These are phyloP conservation scores for Euura saliciscinereae DNA, from an alignment of 1,140 invertebrate genomes.

Conservation along the genomic window DNA sequence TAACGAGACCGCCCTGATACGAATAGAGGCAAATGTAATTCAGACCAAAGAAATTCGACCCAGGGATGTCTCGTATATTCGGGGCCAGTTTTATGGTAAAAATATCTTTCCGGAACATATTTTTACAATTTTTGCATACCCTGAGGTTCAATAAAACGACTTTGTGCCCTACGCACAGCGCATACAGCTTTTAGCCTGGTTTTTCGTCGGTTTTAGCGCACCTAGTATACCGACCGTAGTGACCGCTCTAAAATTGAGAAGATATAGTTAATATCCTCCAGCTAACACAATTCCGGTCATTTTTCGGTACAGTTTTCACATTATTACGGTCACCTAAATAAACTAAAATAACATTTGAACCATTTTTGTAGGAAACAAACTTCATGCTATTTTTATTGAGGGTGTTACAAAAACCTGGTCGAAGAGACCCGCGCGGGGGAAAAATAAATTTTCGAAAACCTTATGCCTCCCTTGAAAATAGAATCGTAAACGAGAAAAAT, in stretches of 20 bases:
- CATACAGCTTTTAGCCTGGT: constrained; percentile 31
- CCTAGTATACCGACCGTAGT: neutral
- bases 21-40: constrained; percentile 48
- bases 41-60: constrained; percentile 25
- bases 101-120: constrained; percentile 36
- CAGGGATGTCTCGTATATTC: neutral
- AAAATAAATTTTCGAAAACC: too few relatives aligned
- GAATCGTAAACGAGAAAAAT: too few relatives aligned
- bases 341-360: constrained; percentile 38
- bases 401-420: constrained; percentile 12
- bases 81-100: constrained; percentile 39
- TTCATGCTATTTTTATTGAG: constrained; percentile 44
- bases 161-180: too few relatives aligned
- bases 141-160: too few relatives aligned
- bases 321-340: constrained; percentile 58
- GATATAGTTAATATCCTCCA: neutral
- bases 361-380: constrained; percentile 45
- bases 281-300: constrained; percentile 26
- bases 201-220: constrained; percentile 23
- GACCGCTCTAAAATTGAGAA: constrained; percentile 24
- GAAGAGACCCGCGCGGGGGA: constrained; percentile 13
- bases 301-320: constrained; percentile 50
- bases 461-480: too few relatives aligned
- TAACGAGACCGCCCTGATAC: constrained; percentile 44
- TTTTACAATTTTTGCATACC: constrained; percentile 45